Conservation (phyloP, 2,888 invertebrate genomes). For the Neocrepidodera transversa region DNA sequence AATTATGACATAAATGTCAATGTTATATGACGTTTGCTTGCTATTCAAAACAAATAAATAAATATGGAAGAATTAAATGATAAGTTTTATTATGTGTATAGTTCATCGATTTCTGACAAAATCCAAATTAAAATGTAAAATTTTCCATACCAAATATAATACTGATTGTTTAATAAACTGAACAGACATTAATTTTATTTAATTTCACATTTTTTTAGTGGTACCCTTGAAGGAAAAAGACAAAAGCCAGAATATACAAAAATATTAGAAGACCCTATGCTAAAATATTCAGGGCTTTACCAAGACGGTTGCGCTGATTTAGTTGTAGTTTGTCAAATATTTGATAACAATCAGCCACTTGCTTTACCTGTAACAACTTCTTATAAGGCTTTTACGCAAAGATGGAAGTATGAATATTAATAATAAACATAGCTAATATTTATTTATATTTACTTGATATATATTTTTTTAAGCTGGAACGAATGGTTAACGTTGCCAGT, state of each 20-base stretch:
- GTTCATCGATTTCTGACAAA: constrained; percentile 86
- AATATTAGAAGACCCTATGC: constrained; percentile 84
- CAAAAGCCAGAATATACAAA: constrained; percentile 88
- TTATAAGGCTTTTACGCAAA: constrained; percentile 88
- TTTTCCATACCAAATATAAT: too few species aligned
- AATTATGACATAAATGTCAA: neutral
- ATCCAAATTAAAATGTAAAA: constrained; percentile 92
- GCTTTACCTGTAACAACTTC: constrained; percentile 88
- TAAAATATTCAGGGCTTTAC: constrained; percentile 89
- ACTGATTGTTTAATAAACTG: neutral
- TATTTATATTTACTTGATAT: too few species aligned
- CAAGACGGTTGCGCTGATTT: constrained; percentile 87
- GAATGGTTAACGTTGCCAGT: constrained; percentile 95
- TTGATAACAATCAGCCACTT: constrained; percentile 80
- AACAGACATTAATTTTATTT: neutral
- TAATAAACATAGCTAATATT: too few species aligned
- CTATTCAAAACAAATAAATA: neutral
- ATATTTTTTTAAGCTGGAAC: constrained; percentile 83
- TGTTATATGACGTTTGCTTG: too few species aligned
- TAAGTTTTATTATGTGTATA: constrained; percentile 87
- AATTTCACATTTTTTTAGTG: too few species aligned
- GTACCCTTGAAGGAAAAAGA: constrained; percentile 90
- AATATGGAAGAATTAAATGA: constrained; percentile 77
- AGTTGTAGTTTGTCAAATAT: constrained; percentile 86
- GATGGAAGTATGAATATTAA: constrained; percentile 92